Conservation (phyloP, 2,797 vertebrate genomes). For the Enteromius trimaculatus region DNA sequence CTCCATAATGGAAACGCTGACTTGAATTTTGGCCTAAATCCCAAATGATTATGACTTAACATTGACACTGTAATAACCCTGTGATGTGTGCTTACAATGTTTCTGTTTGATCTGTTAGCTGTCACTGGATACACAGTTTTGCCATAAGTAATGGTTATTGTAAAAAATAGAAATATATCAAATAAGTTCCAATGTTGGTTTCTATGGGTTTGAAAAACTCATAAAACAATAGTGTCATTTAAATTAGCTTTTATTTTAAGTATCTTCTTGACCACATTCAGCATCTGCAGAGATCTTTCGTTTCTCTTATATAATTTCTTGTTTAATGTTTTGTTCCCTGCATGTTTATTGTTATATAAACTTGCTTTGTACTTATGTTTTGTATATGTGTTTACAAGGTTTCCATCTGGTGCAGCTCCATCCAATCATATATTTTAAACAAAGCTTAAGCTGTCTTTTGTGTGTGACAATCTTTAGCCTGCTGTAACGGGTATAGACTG, state of each 20-base stretch:
- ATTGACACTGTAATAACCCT: background rate
- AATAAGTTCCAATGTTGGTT: background rate
- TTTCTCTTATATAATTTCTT: background rate
- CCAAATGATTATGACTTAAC: constrained; percentile 19
- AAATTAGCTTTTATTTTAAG: background rate
- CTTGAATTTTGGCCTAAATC: constrained; percentile 19
- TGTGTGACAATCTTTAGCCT: constrained; percentile 19
- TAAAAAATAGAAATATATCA: background rate
- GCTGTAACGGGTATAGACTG: background rate
- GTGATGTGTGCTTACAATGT: constrained; percentile 26
- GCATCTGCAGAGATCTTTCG: background rate
- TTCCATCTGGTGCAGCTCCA: background rate
- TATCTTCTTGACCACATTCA: background rate
- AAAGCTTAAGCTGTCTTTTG: constrained; percentile 31
- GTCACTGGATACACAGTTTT: background rate
- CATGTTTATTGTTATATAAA: background rate
- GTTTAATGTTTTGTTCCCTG: background rate
- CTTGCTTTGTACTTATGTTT: constrained; percentile 7
- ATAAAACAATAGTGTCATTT: background rate
- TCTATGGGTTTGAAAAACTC: background rate
- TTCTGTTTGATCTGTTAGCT: background rate
- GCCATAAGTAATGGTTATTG: background rate
- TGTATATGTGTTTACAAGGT: background rate
- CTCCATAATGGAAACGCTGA: constrained; percentile 31
- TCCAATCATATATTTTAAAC: constrained; percentile 10